phyloP scores from a whole-genome alignment of 2,888 invertebrate genomes.

The Geotrupes spiniger region DNA sequence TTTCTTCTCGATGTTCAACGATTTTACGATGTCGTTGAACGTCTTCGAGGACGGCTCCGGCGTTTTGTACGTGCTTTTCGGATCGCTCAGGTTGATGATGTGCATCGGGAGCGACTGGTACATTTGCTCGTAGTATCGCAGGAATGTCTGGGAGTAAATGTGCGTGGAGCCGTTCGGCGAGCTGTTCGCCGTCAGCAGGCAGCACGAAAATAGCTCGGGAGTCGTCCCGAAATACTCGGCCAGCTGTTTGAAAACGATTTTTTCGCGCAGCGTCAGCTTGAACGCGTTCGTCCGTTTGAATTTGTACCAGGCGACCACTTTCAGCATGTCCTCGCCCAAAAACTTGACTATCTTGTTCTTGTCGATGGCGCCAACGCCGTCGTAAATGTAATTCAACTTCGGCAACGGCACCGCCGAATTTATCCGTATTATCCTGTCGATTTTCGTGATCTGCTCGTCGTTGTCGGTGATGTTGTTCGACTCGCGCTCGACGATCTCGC shows the following conservation, averaged over 20 bases:
- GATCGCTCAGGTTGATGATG: constrained; percentile 53
- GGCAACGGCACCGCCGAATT: constrained; percentile 61
- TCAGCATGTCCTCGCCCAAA: constrained; percentile 51
- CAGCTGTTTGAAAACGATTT: constrained; percentile 61
- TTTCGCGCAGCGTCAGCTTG: constrained; percentile 61
- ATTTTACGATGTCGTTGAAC: constrained; percentile 38
- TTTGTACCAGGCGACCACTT: constrained; percentile 68
- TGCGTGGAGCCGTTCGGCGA: constrained; percentile 59
- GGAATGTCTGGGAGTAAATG: constrained; percentile 61
- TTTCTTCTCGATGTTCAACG: constrained; percentile 32
- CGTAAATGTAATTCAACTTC: constrained; percentile 57
- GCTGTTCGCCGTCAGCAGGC: constrained; percentile 57
- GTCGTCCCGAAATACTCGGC: constrained; percentile 57
- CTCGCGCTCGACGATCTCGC: constrained; percentile 61
- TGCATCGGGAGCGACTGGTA: constrained; percentile 54
- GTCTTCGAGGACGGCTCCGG: constrained; percentile 38
- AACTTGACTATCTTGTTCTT: constrained; percentile 55
- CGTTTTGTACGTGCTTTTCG: constrained; percentile 41
- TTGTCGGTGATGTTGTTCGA: constrained; percentile 68
- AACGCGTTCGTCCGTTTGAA: constrained; percentile 57
- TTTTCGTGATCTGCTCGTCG: constrained; percentile 60
- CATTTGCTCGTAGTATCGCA: constrained; percentile 56
- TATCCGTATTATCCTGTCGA: constrained; percentile 61
- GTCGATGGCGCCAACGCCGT: constrained; percentile 58
- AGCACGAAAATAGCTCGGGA: constrained; percentile 62